A percentile compares a stretch with the other conserved stretches of the same genome.
Evolutionary conservation across 2,113 vertebrate species (phyloP).

Genomic region (Otus sunia): DNA sequence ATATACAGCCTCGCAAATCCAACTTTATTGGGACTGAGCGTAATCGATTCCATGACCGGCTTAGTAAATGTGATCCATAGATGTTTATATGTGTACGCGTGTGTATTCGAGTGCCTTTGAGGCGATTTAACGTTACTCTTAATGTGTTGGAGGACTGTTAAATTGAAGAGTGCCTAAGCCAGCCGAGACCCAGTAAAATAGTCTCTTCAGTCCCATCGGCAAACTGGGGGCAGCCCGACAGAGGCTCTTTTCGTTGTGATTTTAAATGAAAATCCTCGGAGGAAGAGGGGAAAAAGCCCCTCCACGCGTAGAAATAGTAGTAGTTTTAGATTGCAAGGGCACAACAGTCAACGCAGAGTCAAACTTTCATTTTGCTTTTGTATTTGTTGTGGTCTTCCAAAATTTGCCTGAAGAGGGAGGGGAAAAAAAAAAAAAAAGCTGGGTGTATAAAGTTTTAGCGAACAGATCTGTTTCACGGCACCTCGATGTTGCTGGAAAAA

Average conservation of each 20-base stretch:
- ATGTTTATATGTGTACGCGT: not conserved
- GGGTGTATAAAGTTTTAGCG: not conserved
- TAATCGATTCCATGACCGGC: conserved; percentile 21
- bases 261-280: not conserved
- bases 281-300: not conserved
- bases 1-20: conserved; percentile 32
- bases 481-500: not conserved
- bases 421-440: not conserved
- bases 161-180: not conserved
- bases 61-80: not conserved
- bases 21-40: not conserved
- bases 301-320: not conserved
- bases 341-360: not conserved
- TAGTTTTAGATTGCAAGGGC: not conserved
- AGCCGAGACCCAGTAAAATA: not conserved
- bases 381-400: not conserved
- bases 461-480: not conserved
- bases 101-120: not conserved
- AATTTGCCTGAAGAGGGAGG: not conserved
- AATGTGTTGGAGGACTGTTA: not conserved
- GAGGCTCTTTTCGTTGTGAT: not conserved
- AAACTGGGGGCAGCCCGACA: not conserved
- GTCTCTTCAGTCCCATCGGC: not conserved
- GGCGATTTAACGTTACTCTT: not conserved
- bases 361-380: not conserved